phyloP scores from a whole-genome alignment of 2,888 invertebrate species.

The Drosophila diplacantha region DNA sequence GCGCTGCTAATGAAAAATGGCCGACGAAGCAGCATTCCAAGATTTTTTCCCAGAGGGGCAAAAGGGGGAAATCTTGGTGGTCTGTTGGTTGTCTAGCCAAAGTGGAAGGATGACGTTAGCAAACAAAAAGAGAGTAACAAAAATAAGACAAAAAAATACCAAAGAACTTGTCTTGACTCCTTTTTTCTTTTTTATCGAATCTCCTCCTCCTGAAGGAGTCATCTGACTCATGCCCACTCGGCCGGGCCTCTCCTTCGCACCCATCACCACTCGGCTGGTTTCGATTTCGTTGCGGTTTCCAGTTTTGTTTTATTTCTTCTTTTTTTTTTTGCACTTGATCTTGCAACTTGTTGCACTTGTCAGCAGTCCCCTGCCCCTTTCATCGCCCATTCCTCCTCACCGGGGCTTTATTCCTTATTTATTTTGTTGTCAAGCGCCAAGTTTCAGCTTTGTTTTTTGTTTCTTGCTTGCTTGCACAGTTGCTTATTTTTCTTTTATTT shows the following conservation, averaged over 20 bases:
- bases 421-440: slow-evolving; percentile 21
- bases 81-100: slow-evolving; percentile 63
- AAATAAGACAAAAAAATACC: not conserved
- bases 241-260: slow-evolving; percentile 1
- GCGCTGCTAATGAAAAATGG: slow-evolving; percentile 35
- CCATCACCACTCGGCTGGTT: slow-evolving; percentile 25
- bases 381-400: not conserved
- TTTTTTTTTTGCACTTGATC: slow-evolving; percentile 36
- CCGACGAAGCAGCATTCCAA: slow-evolving; percentile 34
- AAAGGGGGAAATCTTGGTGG: slow-evolving; percentile 39
- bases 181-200: slow-evolving; percentile 4
- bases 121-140: slow-evolving; percentile 4
- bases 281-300: slow-evolving; percentile 51
- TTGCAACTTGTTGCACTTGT: slow-evolving; percentile 43
- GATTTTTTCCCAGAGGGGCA: slow-evolving; percentile 10
- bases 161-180: slow-evolving; percentile 23
- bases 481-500: slow-evolving; percentile 12
- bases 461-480: slow-evolving; percentile 40
- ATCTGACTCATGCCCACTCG: slow-evolving; percentile 6
- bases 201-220: slow-evolving; percentile 14
- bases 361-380: slow-evolving; percentile 10
- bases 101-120: slow-evolving; percentile 42
- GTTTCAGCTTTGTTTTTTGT: slow-evolving; percentile 7
- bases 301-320: slow-evolving; percentile 39
- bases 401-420: slow-evolving; percentile 4